These are phyloP conservation scores for Passerina amoena DNA, from an alignment of 2,113 vertebrate species.

Conservation along the genomic window DNA sequence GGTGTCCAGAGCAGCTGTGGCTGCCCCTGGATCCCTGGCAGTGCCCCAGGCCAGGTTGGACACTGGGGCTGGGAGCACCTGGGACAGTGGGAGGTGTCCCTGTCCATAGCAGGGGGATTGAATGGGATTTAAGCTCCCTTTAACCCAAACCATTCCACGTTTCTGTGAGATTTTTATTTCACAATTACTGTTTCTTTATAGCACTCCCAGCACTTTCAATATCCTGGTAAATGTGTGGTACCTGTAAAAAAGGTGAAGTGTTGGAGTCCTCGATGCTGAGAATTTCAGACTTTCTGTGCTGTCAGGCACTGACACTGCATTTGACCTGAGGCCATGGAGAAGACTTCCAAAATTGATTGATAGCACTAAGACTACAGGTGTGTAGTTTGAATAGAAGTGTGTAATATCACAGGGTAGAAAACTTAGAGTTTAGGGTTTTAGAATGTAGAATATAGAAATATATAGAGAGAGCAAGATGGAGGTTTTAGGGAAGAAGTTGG, in stretches of 20 bases:
- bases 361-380: neutral
- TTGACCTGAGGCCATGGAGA: neutral
- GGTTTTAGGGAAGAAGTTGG: neutral
- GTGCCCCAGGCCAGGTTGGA: rapidly evolving
- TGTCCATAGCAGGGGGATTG: neutral
- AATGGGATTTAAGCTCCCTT: rapidly evolving
- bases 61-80: rapidly evolving
- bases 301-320: neutral
- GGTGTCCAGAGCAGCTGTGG: neutral
- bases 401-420: neutral
- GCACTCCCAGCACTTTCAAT: neutral
- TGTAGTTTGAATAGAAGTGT: neutral
- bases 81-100: neutral
- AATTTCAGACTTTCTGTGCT: neutral
- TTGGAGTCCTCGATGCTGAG: neutral
- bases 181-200: neutral
- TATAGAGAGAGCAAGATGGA: neutral
- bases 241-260: neutral
- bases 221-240: rapidly evolving
- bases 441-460: neutral
- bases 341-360: neutral
- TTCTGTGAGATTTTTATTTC: neutral
- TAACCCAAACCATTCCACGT: neutral
- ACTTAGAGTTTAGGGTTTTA: neutral
- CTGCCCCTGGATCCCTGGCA: neutral